Evolutionary conservation across 1,140 invertebrate species (phyloP), one percentile per base, ranked within the genome.

Genomic region (Drosophila biarmipes): DNA sequence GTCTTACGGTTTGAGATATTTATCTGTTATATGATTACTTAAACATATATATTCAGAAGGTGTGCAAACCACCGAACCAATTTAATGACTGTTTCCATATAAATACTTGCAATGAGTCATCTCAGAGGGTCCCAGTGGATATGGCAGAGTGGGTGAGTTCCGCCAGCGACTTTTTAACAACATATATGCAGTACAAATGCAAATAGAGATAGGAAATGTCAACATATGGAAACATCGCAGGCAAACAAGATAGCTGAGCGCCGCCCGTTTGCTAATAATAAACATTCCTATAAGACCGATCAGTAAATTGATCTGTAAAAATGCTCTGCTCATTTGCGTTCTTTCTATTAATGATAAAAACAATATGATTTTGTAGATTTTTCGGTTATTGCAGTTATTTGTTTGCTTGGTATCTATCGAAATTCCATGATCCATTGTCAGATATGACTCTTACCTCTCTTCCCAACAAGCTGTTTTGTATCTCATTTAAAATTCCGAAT

Each of bases 401-500:
- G 2, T 38, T 38, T 38, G 6, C 7, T 38, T 14, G 14, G 37
- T 24, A 27, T 55, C 8, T 31, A 31, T 31, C 55, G 8, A 29
- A 15, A 27, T 59, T 11, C 27, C 21, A 35, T 27, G 34, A 55
- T 21, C 31, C 24, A 19, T 29, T 31, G 34, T 61, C 51, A 21
- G 29, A 2, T 31, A 31, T 29, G 3, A 10, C 8, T 12, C 2
- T 52, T 38, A 38, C 21, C 14, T 61, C 34, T 17, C 12, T 31
- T 54, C 14, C 21, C 4, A 10, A 12, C 29, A n/a, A 21, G 0
- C 34, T 37, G 24, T 38, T 57, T 61, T 61, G 34, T 31, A 61
- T 61, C 15, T 61, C 21, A 38, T 38, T 61, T 61, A 5, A 57
- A 57, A 61, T 57, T 61, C 34, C 34, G 57, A 61, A 57, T 61